phyloP scores from a whole-genome alignment of 2,888 invertebrate genomes.

The Cecidostiba fungosa region DNA sequence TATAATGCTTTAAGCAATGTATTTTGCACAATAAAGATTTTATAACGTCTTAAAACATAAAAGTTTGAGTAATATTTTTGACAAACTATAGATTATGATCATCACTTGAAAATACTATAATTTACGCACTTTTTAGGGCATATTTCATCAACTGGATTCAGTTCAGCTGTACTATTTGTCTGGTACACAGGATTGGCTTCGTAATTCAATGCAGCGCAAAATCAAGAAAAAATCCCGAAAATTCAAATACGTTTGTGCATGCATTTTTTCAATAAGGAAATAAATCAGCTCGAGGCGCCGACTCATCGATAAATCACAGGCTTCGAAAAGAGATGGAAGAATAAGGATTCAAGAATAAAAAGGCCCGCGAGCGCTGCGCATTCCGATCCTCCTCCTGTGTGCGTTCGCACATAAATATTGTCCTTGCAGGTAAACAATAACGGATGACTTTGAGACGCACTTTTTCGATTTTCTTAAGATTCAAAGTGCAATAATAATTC shows the following conservation, averaged over 20 bases:
- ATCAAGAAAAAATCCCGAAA: not conserved
- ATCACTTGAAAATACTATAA: too few species aligned
- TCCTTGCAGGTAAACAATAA: not conserved
- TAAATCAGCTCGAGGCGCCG: not conserved
- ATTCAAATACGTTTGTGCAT: too few species aligned
- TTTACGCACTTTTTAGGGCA: too few species aligned
- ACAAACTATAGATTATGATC: not conserved
- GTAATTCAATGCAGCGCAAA: not conserved
- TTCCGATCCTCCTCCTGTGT: not conserved
- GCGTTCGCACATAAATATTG: not conserved
- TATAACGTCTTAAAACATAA: not conserved
- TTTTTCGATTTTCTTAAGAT: too few species aligned
- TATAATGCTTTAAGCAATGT: not conserved
- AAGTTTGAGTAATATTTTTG: not conserved
- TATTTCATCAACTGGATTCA: too few species aligned
- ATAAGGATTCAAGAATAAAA: not conserved
- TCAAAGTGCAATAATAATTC: too few species aligned
- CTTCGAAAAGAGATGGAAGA: not conserved
- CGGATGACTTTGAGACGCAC: not conserved
- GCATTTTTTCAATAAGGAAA: not conserved
- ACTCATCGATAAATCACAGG: not conserved
- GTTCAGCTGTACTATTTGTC: too few species aligned
- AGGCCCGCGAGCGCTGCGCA: not conserved
- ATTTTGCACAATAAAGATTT: conserved; percentile 11
- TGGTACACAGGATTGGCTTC: too few species aligned